A percentile compares a stretch with the other conserved stretches of the same genome.
phyloP scores from a whole-genome alignment of 2,113 vertebrate genomes.

The Lethenteron reissneri region DNA sequence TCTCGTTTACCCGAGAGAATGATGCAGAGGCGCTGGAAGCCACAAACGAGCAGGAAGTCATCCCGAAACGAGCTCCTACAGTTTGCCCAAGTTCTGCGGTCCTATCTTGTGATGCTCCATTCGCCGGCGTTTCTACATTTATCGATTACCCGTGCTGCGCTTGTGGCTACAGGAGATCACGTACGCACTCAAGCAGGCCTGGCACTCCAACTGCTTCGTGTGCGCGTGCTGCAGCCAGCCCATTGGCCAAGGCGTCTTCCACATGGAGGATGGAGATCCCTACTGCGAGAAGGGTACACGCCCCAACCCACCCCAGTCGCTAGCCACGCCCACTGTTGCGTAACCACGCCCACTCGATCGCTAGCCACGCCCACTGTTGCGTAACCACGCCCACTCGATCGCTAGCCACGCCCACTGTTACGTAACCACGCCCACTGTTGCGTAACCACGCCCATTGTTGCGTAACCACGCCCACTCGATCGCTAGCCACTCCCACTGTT shows the following conservation, averaged over 20 bases:
- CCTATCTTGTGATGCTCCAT: too few species aligned
- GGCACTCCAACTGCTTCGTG: slow-evolving; percentile 80
- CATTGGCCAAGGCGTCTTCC: slow-evolving; percentile 76
- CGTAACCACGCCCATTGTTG: too few species aligned
- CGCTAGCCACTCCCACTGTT: slow-evolving; percentile 10
- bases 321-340: not conserved
- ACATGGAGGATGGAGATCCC: slow-evolving; percentile 82
- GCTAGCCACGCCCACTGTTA: not conserved
- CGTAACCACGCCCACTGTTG: too few species aligned
- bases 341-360: slow-evolving; percentile 10
- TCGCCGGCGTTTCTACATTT: too few species aligned
- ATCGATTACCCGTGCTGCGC: too few species aligned
- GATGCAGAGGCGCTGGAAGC: too few species aligned
- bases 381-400: not conserved
- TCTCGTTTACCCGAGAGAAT: too few species aligned
- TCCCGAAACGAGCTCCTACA: too few species aligned
- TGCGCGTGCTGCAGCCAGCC: slow-evolving; percentile 71
- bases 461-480: slow-evolving; percentile 10
- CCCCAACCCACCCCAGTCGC: too few species aligned
- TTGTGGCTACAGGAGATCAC: slow-evolving; percentile 52
- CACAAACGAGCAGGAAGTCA: too few species aligned
- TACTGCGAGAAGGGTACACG: slow-evolving; percentile 75
- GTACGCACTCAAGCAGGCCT: slow-evolving; percentile 90
- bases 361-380: slow-evolving; percentile 12
- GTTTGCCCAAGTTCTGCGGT: too few species aligned